Percentiles rank a stretch among this genome's conserved stretches.
Evolutionary conservation across 2,888 invertebrate genomes (phyloP).

Genomic region (Melipona bicolor): DNA sequence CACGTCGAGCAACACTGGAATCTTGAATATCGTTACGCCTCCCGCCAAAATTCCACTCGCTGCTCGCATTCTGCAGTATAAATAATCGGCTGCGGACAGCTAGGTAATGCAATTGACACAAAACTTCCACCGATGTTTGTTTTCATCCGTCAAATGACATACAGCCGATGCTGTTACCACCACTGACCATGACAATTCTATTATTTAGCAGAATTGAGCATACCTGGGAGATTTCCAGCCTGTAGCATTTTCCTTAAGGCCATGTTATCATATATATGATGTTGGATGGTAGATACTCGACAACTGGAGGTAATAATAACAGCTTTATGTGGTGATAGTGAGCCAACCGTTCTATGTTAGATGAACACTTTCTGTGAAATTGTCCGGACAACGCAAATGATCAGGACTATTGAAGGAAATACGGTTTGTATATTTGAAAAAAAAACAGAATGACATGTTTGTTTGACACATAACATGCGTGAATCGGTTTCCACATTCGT

Average conservation of each 20-base stretch:
- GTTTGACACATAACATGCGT: background rate
- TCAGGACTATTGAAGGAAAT: background rate
- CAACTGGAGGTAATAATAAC: conserved; percentile 62
- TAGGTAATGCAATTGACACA: conserved; percentile 71
- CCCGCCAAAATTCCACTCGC: conserved; percentile 71
- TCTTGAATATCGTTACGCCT: conserved; percentile 54
- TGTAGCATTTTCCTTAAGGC: conserved; percentile 49
- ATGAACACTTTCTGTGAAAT: background rate
- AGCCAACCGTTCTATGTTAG: conserved; percentile 5
- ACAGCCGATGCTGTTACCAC: conserved; percentile 8
- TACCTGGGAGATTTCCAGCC: conserved; percentile 45
- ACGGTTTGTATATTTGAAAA: background rate
- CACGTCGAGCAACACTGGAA: conserved; percentile 21
- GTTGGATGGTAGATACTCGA: conserved; percentile 65
- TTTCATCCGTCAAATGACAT: conserved; percentile 20
- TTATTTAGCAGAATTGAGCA: conserved; percentile 54
- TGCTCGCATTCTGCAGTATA: conserved; percentile 69
- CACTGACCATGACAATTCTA: conserved; percentile 45
- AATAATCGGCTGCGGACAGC: conserved; percentile 73
- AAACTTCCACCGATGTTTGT: conserved; percentile 44
- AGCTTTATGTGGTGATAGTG: background rate
- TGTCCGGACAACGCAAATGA: conserved; percentile 3
- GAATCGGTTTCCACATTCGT: background rate
- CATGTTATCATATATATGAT: conserved; percentile 68
- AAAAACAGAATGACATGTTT: conserved; percentile 3